Conservation (phyloP, 2,797 vertebrate species). For the Typhlichthys eigenmanni region DNA sequence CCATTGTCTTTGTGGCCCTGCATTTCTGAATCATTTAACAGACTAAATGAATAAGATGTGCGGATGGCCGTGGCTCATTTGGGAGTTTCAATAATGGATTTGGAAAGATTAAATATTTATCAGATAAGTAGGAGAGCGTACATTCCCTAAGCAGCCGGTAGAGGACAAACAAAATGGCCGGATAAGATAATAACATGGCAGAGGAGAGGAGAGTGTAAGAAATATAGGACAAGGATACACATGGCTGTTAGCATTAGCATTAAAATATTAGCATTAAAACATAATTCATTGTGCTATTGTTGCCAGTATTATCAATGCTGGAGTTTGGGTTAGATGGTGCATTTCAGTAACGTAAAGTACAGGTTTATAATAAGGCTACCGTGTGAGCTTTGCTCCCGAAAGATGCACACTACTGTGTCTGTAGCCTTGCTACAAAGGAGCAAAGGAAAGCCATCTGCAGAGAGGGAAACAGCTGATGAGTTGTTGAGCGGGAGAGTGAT, state of each 20-base stretch:
- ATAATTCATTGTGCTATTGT: constrained; percentile 18
- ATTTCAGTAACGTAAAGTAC: constrained; percentile 45
- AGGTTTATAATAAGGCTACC: constrained; percentile 32
- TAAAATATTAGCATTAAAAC: constrained; percentile 17
- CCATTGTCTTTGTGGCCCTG: constrained; percentile 49
- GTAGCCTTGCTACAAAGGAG: constrained; percentile 19
- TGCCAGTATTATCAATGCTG: not conserved
- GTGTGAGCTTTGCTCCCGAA: constrained; percentile 24
- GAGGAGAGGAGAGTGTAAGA: constrained; percentile 1
- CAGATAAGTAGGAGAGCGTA: constrained; percentile 40
- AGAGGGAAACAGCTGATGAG: constrained; percentile 14
- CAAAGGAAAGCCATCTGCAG: not conserved
- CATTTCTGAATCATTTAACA: constrained; percentile 64
- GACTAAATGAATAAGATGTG: constrained; percentile 67
- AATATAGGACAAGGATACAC: not conserved
- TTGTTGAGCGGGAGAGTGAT: constrained; percentile 44
- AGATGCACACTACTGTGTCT: constrained; percentile 22
- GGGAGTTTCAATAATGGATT: constrained; percentile 78
- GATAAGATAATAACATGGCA: constrained; percentile 19
- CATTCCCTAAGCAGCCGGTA: constrained; percentile 40
- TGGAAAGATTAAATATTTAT: constrained; percentile 74
- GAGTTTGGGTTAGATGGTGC: not conserved
- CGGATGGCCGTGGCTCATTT: constrained; percentile 60
- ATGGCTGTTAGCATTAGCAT: constrained; percentile 9
- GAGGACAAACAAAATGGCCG: constrained; percentile 64